These are phyloP conservation scores for Girardinichthys multiradiatus DNA, from an alignment of 2,113 vertebrate species.

Conservation along the genomic window DNA sequence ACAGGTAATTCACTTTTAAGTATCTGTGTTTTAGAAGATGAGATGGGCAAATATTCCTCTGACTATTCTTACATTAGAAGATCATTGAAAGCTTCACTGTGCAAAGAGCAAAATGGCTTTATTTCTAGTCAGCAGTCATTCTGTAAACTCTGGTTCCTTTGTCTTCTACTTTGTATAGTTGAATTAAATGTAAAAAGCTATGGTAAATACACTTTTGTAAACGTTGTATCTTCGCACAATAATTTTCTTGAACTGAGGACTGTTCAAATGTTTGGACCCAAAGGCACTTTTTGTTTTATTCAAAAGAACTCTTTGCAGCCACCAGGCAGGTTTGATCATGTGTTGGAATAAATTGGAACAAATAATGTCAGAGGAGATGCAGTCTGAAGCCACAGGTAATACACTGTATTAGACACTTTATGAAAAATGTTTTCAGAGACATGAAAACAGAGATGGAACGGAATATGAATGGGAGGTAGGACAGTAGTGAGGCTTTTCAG, in stretches of 20 bases:
- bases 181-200: neutral
- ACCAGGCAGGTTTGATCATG: slow-evolving; percentile 24
- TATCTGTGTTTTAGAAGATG: too few relatives aligned
- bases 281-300: neutral
- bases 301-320: neutral
- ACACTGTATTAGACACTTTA: neutral
- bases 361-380: slow-evolving; percentile 29
- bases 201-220: neutral
- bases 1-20: too few relatives aligned
- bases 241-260: neutral
- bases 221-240: neutral
- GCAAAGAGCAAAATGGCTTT: too few relatives aligned
- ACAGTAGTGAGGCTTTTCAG: slow-evolving; percentile 1
- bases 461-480: slow-evolving; percentile 9
- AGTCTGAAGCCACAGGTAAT: slow-evolving; percentile 16
- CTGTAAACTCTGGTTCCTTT: neutral
- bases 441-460: neutral
- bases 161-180: neutral
- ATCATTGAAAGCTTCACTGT: too few relatives aligned
- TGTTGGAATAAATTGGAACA: slow-evolving; percentile 6
- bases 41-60: too few relatives aligned
- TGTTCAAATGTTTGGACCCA: neutral
- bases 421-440: neutral
- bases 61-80: too few relatives aligned
- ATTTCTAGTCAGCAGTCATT: neutral